These are phyloP conservation scores for Ischnura elegans DNA, from an alignment of 2,888 invertebrate species.

Conservation along the genomic window DNA sequence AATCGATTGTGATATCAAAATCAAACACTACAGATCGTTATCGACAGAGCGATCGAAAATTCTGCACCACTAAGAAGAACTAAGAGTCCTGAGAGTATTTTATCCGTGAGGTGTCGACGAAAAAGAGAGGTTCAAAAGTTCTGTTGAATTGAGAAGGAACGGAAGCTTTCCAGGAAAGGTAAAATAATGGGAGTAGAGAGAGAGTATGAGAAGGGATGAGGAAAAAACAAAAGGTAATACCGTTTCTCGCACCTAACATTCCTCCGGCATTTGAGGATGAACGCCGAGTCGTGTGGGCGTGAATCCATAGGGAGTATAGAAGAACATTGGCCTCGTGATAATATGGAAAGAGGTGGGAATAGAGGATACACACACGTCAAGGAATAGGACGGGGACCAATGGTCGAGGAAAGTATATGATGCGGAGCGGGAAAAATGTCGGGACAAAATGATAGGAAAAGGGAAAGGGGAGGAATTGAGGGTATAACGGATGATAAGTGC, in stretches of 20 bases:
- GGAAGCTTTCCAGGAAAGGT: background rate
- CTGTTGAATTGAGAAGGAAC: background rate
- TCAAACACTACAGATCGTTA: too few species aligned
- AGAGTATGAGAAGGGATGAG: background rate
- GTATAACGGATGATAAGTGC: background rate
- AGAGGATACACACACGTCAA: background rate
- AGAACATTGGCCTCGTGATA: constrained; percentile 14
- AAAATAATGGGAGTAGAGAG: background rate
- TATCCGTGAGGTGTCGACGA: too few species aligned
- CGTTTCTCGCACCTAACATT: background rate
- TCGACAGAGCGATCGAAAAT: too few species aligned
- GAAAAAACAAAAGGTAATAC: background rate
- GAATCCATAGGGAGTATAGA: background rate
- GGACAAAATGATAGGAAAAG: background rate
- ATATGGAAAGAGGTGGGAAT: background rate
- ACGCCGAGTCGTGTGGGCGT: background rate
- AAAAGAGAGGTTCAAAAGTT: too few species aligned
- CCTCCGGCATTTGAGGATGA: background rate
- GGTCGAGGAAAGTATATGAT: background rate
- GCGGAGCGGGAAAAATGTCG: background rate
- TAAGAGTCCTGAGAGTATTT: too few species aligned
- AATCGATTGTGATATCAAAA: too few species aligned
- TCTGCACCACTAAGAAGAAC: too few species aligned
- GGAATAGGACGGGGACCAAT: too few species aligned
- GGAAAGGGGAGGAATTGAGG: background rate